phyloP scores from a whole-genome alignment of 2,888 invertebrate genomes.

The Metalampra italica region DNA sequence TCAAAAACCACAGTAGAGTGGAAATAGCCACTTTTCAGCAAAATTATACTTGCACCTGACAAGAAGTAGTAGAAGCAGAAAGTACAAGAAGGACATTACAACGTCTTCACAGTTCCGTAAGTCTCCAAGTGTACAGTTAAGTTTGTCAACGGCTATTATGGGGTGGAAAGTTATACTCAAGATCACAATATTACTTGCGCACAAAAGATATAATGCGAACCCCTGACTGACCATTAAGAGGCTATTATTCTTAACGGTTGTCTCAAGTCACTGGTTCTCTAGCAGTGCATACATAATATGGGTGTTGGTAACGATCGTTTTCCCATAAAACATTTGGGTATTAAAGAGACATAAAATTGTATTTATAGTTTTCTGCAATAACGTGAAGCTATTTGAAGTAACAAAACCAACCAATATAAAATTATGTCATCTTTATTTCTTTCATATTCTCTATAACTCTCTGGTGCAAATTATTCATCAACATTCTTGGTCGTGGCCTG shows the following conservation, averaged over 20 bases:
- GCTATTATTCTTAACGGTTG: constrained; percentile 11
- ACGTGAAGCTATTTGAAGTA: neutral
- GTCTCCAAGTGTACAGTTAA: neutral
- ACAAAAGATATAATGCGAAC: constrained; percentile 14
- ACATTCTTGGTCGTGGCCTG: too few species aligned
- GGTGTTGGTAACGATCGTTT: neutral
- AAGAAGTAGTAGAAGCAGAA: neutral
- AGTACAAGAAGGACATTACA: neutral
- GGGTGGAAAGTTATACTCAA: neutral
- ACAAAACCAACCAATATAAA: neutral
- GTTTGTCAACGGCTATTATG: neutral
- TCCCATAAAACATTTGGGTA: neutral
- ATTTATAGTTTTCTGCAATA: neutral
- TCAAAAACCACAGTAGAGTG: constrained; percentile 10
- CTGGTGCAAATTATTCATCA: too few species aligned
- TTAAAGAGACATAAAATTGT: neutral
- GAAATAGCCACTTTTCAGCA: constrained; percentile 19
- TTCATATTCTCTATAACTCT: too few species aligned
- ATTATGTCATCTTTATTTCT: neutral
- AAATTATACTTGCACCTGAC: neutral
- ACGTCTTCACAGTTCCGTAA: neutral
- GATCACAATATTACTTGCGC: constrained; percentile 4
- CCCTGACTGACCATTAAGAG: constrained; percentile 12
- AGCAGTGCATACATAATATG: neutral
- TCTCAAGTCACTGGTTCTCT: constrained; percentile 15